Percentiles rank a stretch among this genome's conserved stretches.
These are phyloP conservation scores for Schrankia costaestrigalis DNA, from an alignment of 2,888 invertebrate species.

Conservation along the genomic window DNA sequence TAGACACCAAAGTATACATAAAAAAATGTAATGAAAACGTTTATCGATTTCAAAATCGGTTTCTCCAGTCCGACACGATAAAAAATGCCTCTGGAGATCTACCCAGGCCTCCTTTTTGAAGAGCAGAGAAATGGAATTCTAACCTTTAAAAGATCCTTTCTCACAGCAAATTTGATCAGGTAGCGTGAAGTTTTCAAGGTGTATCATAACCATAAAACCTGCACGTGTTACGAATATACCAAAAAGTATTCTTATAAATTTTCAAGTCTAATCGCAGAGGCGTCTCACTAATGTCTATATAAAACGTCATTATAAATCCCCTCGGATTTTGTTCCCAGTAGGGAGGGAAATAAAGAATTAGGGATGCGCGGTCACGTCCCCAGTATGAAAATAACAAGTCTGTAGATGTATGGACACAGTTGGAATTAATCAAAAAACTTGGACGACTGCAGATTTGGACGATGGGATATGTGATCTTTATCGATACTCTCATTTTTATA, in stretches of 20 bases:
- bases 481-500: background rate
- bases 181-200: too few relatives aligned
- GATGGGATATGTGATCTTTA: constrained; percentile 1
- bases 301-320: constrained; percentile 46
- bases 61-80: too few relatives aligned
- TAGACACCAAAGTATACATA: too few relatives aligned
- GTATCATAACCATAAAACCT: too few relatives aligned
- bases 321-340: constrained; percentile 21
- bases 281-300: constrained; percentile 33
- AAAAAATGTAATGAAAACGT: too few relatives aligned
- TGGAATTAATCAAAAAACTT: constrained; percentile 25
- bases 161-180: too few relatives aligned
- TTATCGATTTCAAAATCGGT: too few relatives aligned
- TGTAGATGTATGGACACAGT: constrained; percentile 25
- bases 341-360: constrained; percentile 34
- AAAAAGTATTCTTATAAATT: constrained; percentile 6
- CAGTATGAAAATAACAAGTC: constrained; percentile 54
- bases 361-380: constrained; percentile 66
- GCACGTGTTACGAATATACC: background rate
- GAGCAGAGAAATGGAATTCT: too few relatives aligned
- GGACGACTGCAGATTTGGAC: constrained; percentile 2
- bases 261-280: constrained; percentile 18
- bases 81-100: too few relatives aligned
- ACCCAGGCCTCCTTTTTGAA: too few relatives aligned
- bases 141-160: too few relatives aligned